Evolutionary conservation across 2,113 vertebrate genomes (phyloP), one percentile per base, ranked within the genome.

Genomic region (Butastur rufipennis): DNA sequence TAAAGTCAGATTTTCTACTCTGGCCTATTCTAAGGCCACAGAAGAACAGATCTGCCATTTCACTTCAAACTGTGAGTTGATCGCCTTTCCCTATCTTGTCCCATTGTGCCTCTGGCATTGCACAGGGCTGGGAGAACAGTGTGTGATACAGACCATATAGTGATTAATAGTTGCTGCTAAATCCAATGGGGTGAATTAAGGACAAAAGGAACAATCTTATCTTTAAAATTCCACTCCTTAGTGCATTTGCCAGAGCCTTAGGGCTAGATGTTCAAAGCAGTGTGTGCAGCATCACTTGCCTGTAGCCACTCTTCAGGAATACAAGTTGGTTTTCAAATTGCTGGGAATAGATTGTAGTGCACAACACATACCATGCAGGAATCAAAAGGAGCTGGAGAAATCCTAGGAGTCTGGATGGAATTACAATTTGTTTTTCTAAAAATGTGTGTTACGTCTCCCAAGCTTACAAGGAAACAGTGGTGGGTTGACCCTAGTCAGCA

Each of bases 201-300:
- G 81, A 96, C 91, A 94, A 95, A 95, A 94, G 42, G 81, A 95
- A 53, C 43, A 73, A 88, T 47, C 22, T 81, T 84, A 63, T 48
- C 45, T 61, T 48, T 89, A 73, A 67, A 93, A 88, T 88, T 95
- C 55, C 61, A 83, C 6, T 1, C 45, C 81, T 96, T 91, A 58
- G 22, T 81, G 47, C 53, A 70, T 73, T 91, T 91, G 11, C 42
- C 26, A 78, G 36, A 81, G 93, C 72, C 93, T 82, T 78, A 52
- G 34, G 81, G 89, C 77, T 81, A 86, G 63, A 65, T 75, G 68
- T 93, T 96, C 85, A 96, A 90, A 94, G 85, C 32, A 72, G 29
- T 26, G 15, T 43, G 29, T 77, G 47, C 40, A 58, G 58, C 67
- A 73, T 45, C 65, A 72, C 19, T 75, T 95, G 81, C 72, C 55